phyloP scores from a whole-genome alignment of 1,140 invertebrate genomes.

The Cydia fagiglandana region DNA sequence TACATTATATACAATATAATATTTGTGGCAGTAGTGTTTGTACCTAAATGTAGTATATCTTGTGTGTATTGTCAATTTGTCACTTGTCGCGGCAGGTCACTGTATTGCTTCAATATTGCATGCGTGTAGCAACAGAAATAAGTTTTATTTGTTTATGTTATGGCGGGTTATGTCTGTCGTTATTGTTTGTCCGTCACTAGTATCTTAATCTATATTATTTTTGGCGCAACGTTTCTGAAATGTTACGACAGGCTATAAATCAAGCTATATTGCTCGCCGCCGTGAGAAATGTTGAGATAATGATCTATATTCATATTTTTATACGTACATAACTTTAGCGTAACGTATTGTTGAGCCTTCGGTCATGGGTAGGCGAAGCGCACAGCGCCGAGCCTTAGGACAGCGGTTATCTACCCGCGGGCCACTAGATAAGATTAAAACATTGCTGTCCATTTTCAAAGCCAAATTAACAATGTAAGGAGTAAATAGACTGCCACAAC shows the following conservation, averaged over 20 bases:
- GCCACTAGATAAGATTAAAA: conserved; percentile 24
- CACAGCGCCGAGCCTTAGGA: conserved; percentile 27
- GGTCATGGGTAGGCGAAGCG: conserved; percentile 39
- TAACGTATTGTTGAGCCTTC: conserved; percentile 42
- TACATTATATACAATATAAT: conserved; percentile 67
- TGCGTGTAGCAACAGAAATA: conserved; percentile 73
- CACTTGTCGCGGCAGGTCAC: conserved; percentile 56
- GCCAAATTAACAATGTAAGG: conserved; percentile 24
- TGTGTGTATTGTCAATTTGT: conserved; percentile 63
- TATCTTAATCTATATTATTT: conserved; percentile 57
- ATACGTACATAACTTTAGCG: conserved; percentile 29
- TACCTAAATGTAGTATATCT: conserved; percentile 57
- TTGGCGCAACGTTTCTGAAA: conserved; percentile 51
- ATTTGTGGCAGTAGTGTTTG: conserved; percentile 76
- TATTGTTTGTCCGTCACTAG: conserved; percentile 57
- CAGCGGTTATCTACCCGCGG: conserved; percentile 7
- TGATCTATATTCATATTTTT: conserved; percentile 47
- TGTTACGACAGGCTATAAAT: conserved; percentile 40
- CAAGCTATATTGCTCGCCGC: conserved; percentile 45
- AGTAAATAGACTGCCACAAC: conserved; percentile 51
- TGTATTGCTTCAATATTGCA: conserved; percentile 72
- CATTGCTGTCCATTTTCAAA: conserved; percentile 21
- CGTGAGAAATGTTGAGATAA: conserved; percentile 44
- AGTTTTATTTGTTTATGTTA: conserved; percentile 75
- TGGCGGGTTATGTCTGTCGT: conserved; percentile 57